phyloP scores from a whole-genome alignment of 2,888 invertebrate genomes.

The Eristalinus aeneus region DNA sequence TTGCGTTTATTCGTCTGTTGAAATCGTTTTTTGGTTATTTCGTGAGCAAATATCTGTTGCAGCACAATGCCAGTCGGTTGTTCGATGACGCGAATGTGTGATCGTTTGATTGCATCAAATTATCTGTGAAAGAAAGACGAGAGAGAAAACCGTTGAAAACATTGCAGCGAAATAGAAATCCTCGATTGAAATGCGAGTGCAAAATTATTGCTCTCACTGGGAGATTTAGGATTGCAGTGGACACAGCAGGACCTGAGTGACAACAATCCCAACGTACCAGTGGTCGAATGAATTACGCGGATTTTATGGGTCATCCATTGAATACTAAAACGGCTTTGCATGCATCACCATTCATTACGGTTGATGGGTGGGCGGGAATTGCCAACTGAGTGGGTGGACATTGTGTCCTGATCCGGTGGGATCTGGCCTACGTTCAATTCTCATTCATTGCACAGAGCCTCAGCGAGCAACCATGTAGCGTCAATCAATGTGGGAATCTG shows the following conservation, averaged over 20 bases:
- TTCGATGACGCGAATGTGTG: conserved; percentile 65
- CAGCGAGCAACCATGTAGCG: conserved; percentile 7
- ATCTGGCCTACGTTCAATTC: conserved; percentile 15
- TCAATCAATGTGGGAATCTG: conserved; percentile 64
- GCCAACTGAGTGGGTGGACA: neutral
- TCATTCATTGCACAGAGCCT: neutral
- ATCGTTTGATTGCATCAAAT: conserved; percentile 68
- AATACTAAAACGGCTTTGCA: conserved; percentile 69
- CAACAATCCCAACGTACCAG: conserved; percentile 58
- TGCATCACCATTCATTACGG: conserved; percentile 70
- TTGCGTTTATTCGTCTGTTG: neutral
- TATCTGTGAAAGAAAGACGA: conserved; percentile 53
- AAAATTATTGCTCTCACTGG: conserved; percentile 61
- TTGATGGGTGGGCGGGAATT: conserved; percentile 62
- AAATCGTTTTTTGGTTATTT: conserved; percentile 2
- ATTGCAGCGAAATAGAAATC: conserved; percentile 38
- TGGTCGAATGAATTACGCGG: conserved; percentile 71
- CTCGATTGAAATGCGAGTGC: conserved; percentile 52
- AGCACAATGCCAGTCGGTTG: conserved; percentile 28
- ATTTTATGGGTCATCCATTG: conserved; percentile 71
- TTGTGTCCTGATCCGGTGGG: conserved; percentile 16
- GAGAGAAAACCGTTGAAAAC: conserved; percentile 22
- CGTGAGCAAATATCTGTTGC: conserved; percentile 40
- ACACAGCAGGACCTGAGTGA: conserved; percentile 39
- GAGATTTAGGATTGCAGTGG: conserved; percentile 60